Conservation (phyloP, 2,888 invertebrate genomes). For the Chrysolina haemoptera region DNA sequence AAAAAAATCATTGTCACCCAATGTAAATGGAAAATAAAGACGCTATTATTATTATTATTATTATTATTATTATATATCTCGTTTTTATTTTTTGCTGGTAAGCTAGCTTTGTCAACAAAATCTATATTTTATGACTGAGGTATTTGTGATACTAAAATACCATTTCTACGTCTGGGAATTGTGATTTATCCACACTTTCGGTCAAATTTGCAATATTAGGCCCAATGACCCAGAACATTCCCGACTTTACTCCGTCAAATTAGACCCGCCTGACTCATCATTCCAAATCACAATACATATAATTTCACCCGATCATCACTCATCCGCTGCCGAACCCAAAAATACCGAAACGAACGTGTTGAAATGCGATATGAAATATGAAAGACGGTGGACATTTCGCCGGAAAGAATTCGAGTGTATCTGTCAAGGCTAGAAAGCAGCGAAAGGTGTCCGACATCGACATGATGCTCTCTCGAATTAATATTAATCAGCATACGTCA, state of each 20-base stretch:
- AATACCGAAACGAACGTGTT: conserved; percentile 26
- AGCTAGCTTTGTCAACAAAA: too few relatives aligned
- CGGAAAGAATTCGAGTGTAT: conserved; percentile 29
- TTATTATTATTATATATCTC: too few relatives aligned
- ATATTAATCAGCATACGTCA: conserved; percentile 44
- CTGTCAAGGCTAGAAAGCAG: conserved; percentile 25
- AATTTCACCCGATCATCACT: conserved; percentile 26
- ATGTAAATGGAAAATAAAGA: too few relatives aligned
- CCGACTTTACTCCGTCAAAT: neutral
- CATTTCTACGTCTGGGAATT: neutral
- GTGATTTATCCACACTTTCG: neutral
- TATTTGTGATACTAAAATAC: too few relatives aligned
- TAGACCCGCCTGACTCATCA: neutral
- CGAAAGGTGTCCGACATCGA: conserved; percentile 29
- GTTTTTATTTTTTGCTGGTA: too few relatives aligned
- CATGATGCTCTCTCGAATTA: conserved; percentile 34
- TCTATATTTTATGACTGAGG: too few relatives aligned
- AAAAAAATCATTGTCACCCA: too few relatives aligned
- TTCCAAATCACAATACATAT: conserved; percentile 10
- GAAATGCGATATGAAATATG: conserved; percentile 17
- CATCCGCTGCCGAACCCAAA: conserved; percentile 31
- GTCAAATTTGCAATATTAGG: neutral
- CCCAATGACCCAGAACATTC: neutral
- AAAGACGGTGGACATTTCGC: conserved; percentile 14
- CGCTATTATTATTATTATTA: too few relatives aligned